Base-by-base conservation (phyloP, 2,797 vertebrate species). In the Poecilia gillii region DNA sequence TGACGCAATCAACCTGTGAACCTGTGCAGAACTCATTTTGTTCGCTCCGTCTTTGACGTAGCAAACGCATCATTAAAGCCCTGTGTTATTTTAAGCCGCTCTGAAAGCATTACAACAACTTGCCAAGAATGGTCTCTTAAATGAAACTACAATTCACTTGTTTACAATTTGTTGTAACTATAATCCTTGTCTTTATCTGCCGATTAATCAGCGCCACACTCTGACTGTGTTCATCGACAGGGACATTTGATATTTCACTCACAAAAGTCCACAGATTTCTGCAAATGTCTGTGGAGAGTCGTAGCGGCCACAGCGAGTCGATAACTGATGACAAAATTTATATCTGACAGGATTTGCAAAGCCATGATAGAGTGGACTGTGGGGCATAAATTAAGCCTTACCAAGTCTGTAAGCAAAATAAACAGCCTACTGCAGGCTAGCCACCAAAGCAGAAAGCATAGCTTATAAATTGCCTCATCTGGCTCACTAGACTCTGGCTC, bases 1-100 rank as follows among this genome's bases (percentile, higher is more conserved):
- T 83, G 89, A 85, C 49, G 74, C 87, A 86, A 87, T 85, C 88
- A 90, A 92, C 88, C 91, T 84, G 90, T 83, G 83, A 90, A 87
- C 81, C 87, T 84, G 77, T 68, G 80, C 57, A 64, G 77, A 68
- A 66, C 79, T 86, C 80, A 51, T 85, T 82, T 81, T 83, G 85
- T 75, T 74, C 6, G 77, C 59, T 76, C 79, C 41, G 33, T 72
- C 80, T 43, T 28, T 74, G 41, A 62, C 31, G 36, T 64, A 84
- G 74, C 70, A 76, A 79, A 88, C 25, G 4, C 53, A 72, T 59
- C 57, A 82, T 31, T 39, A 33, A 77, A 82, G 72, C 39, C 13
- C 39, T 11, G 4, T 4, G 2, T 28, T 77, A 36, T 78, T 73
- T 46, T 8, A n/a, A 4, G 6, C 31, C 2, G 46, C 43, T 46